Base-by-base conservation (phyloP, 1,140 invertebrate species). In the Protaetia brevitarsis region DNA sequence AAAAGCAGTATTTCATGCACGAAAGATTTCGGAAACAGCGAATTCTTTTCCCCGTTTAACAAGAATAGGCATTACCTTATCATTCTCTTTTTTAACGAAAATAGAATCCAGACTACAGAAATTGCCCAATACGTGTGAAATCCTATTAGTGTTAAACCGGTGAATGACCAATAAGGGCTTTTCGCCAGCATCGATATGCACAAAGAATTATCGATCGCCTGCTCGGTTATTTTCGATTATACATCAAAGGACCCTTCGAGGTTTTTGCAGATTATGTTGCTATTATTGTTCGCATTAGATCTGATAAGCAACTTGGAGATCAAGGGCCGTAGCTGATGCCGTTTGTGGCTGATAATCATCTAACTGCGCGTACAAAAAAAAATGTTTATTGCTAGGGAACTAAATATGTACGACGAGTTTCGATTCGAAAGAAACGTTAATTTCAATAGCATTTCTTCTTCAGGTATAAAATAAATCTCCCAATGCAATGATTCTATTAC, bases 71-170 rank as follows among this genome's bases (percentile, higher is more conserved):
- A 51, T 59, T 28, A 29, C n/a, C 7, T 34, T 34, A 7, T 34
- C n/a, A 34, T 34, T 34, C n/a, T 34, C 31, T 7, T 29, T 59
- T 59, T 59, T 29, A 19, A 29, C 57, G 11, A 51, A 51, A 51
- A 19, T 51, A 51, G 41, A 51, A 51, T 8, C 26, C 41, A 23
- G 41, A 11, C 23, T 59, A 28, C 11, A 13, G 41, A 67, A 67
- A 57, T 37, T 56, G 64, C 30, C 30, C 64, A 68, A 68, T 63
- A 61, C 59, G 64, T 68, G 67, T 68, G 64, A 68, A 68, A 68
- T 68, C 67, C 67, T 59, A 68, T 68, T 68, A 68, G 29, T 57
- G 61, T 36, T 61, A 19, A 51, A 51, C 26, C 41, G 19, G 7
- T 51, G 41, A 51, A 51, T 59, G 57, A 31, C 57, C 57, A 59